These are phyloP conservation scores for Gephyroberyx darwinii DNA, from an alignment of 2,797 vertebrate species.

Conservation along the genomic window DNA sequence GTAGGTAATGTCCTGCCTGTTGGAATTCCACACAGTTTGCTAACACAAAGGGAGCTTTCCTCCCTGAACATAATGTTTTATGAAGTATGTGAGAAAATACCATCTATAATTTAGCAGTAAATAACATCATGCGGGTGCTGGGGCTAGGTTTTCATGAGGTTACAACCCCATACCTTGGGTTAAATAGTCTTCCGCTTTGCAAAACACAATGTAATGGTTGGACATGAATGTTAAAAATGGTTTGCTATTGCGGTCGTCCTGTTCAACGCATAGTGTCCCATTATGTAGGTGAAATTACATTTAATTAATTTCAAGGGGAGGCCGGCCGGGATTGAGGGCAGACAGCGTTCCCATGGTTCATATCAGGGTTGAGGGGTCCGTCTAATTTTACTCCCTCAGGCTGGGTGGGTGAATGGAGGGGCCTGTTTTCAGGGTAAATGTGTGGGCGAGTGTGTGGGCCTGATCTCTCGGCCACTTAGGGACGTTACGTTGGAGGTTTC, in stretches of 20 bases:
- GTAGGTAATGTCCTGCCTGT: slow-evolving; percentile 68
- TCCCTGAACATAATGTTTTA: slow-evolving; percentile 29
- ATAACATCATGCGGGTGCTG: slow-evolving; percentile 45
- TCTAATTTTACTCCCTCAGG: slow-evolving; percentile 50
- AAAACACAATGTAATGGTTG: slow-evolving; percentile 49
- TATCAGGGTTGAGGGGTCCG: slow-evolving; percentile 40
- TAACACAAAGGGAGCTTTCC: slow-evolving; percentile 53
- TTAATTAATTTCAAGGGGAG: slow-evolving; percentile 66
- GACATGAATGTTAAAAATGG: slow-evolving; percentile 34
- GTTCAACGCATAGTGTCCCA: slow-evolving; percentile 39
- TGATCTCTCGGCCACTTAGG: slow-evolving; percentile 46
- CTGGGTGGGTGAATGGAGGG: slow-evolving; percentile 38
- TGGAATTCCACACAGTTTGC: slow-evolving; percentile 56
- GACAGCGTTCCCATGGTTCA: slow-evolving; percentile 59
- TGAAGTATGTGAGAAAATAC: slow-evolving; percentile 52
- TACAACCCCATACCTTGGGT: slow-evolving; percentile 35
- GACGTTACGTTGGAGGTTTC: slow-evolving; percentile 30
- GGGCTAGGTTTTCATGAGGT: slow-evolving; percentile 34
- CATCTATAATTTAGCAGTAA: slow-evolving; percentile 40
- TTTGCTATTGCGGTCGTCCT: slow-evolving; percentile 33
- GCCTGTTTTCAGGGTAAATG: slow-evolving; percentile 53
- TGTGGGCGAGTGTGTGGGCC: slow-evolving; percentile 54
- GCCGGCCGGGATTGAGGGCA: slow-evolving; percentile 49
- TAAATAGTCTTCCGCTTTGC: slow-evolving; percentile 38
- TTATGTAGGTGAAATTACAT: slow-evolving; percentile 63